Percentiles rank a stretch among this genome's conserved stretches.
Conservation (phyloP, 2,113 vertebrate genomes). For the Hucho hucho region DNA sequence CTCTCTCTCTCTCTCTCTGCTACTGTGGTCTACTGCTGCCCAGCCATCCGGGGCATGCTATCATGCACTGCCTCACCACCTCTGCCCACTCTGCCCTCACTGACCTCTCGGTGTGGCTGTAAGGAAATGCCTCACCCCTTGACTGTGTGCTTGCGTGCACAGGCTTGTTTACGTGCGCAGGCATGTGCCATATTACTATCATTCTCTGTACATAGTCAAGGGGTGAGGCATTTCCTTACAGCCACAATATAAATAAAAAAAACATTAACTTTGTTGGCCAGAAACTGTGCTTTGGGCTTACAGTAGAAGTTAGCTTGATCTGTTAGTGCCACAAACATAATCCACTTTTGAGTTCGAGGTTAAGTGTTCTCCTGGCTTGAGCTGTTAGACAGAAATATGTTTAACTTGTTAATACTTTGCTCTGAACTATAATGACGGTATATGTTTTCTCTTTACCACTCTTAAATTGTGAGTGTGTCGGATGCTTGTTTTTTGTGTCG, state of each 20-base stretch:
- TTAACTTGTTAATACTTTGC: too few species aligned
- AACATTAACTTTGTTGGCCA: background rate
- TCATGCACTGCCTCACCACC: constrained; percentile 8
- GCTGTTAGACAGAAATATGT: too few species aligned
- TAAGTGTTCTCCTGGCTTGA: too few species aligned
- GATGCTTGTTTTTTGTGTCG: too few species aligned
- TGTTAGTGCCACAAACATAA: background rate
- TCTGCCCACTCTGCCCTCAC: background rate
- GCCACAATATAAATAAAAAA: background rate
- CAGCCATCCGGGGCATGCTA: constrained; percentile 4
- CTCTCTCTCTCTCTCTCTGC: background rate
- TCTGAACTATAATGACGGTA: too few species aligned
- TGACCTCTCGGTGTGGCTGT: background rate
- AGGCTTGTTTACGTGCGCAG: constrained; percentile 4
- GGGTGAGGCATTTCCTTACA: too few species aligned
- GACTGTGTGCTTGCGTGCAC: constrained; percentile 8
- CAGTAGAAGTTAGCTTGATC: background rate
- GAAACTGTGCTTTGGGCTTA: background rate
- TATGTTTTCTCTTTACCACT: too few species aligned
- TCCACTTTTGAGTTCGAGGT: too few species aligned
- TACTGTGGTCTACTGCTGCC: background rate
- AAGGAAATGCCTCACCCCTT: background rate
- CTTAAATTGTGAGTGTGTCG: too few species aligned
- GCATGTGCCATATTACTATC: background rate
- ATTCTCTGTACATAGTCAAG: background rate